A percentile compares a stretch with the other conserved stretches of the same genome.
Evolutionary conservation across 2,113 vertebrate species (phyloP).

Genomic region (Sphaerodactylus townsendi): DNA sequence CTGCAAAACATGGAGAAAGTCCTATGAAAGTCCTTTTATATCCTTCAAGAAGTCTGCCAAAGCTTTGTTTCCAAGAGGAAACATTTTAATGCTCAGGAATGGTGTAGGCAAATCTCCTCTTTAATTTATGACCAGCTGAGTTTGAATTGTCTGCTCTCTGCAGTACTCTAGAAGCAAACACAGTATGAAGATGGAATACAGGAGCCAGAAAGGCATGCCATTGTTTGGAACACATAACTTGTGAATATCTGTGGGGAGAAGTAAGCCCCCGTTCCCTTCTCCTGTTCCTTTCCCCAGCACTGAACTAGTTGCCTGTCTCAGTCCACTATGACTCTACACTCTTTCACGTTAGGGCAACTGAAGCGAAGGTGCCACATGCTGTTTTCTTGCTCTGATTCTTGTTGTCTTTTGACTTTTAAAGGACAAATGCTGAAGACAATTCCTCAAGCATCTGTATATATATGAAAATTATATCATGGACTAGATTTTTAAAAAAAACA

Average conservation of each 20-base stretch:
- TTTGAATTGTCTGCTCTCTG: constrained; percentile 18
- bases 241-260: neutral
- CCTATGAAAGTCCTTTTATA: neutral
- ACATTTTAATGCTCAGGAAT: constrained; percentile 15
- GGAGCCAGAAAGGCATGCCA: neutral
- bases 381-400: neutral
- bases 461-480: neutral
- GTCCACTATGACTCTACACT: neutral
- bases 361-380: neutral
- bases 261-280: no score
- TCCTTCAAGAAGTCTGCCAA: neutral
- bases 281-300: neutral
- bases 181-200: neutral
- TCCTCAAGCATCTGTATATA: neutral
- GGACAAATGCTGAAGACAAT: neutral
- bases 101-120: neutral
- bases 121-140: constrained; percentile 6
- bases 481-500: neutral
- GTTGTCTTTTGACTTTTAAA: neutral
- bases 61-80: constrained; percentile 5
- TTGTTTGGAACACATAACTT: neutral
- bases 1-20: neutral
- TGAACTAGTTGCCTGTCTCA: neutral
- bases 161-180: neutral
- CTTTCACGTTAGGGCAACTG: neutral